Base-by-base conservation (phyloP, 1,140 invertebrate species). In the Trypoxylus dichotomus region DNA sequence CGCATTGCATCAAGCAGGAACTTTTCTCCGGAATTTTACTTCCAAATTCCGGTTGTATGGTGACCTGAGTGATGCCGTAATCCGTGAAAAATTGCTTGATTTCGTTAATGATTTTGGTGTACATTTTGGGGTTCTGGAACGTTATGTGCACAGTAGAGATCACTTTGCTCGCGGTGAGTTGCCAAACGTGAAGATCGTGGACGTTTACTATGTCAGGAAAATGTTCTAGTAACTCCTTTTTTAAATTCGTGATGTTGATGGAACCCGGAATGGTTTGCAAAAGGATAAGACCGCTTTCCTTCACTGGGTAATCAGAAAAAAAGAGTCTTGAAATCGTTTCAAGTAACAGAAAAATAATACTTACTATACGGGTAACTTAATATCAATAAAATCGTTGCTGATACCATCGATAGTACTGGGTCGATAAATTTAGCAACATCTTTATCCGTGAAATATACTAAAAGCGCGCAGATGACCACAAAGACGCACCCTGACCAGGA, bases 121-220 rank as follows among this genome's bases (percentile, higher is more conserved):
- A 94, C 42, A 91, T 90, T 82, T 87, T 89, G 58, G 90, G 89
- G 85, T 92, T 90, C 75, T 91, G 85, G 83, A 93, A 93, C 81
- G 93, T 91, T 21, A 94, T 91, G 83, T 94, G 93, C n/a, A 90
- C 91, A 0, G 93, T 93, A 2, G 91, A 91, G 73, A 93, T 91
- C 21, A 92, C 90, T 87, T 93, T 91, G 29, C 89, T 87, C 11
- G 90, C 89, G 0, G 92, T 93, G 43, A 95, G 84, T 79, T 93
- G 91, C 94, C 94, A 95, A 3, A 95, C 90, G 80, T 95, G 94
- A 15, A 95, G 88, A 85, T 96, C 94, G 80, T 96, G 94, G 13
- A 95, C 90, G 80, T 93, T 94, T 0, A 93, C 87, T 58, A 95
- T 92, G 68, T 92, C 91, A 0, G 94, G 94, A 86, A 97, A 97